Evolutionary conservation across 2,888 invertebrate genomes (phyloP), one percentile per base, ranked within the genome.

Genomic region (Heterodera filipjevi): DNA sequence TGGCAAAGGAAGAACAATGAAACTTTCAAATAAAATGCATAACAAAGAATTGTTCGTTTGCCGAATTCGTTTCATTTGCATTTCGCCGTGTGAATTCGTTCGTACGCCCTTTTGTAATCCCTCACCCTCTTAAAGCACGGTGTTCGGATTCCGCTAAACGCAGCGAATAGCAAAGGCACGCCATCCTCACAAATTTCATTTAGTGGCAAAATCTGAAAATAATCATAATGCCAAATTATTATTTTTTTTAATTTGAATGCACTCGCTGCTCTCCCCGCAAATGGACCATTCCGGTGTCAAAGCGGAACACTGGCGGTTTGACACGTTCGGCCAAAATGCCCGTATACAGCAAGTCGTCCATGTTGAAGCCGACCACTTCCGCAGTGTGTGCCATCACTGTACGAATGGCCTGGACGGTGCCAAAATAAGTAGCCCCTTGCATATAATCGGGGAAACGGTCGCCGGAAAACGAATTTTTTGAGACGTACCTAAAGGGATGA

Each of bases 311-410:
- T 27, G 59, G 59, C 27, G 59, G 59, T 59, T 73, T 46, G 64
- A 35, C 73, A 35, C 59, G 35, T 27, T 73, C 76, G 16, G 76
- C 76, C 19, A 76, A 27, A 12, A 68, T 66, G 49, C 76, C 76
- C 16, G 66, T 76, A 46, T 53, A 76, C 70, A 76, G 32, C 49
- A 66, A 32, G 70, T 76, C 76, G 46, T 76, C 76, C 64, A 76
- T 76, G 35, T 66, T 76, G 59, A 76, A 76, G 22, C 64, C 59
- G n/a, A 64, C 59, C 46, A 66, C 59, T 16, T 76, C 64, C 35
- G 44, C 22, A 3, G 76, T 66, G 35, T 64, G 64, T 12, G 53
- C 22, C 64, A 76, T 59, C 46, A 66, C 59, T 66, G 70, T 30
- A 12, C 59, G 30, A 59, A 76, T 30, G 32, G 76, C 66, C 12